phyloP scores from a whole-genome alignment of 2,113 vertebrate genomes.

The Bambusicola thoracicus region DNA sequence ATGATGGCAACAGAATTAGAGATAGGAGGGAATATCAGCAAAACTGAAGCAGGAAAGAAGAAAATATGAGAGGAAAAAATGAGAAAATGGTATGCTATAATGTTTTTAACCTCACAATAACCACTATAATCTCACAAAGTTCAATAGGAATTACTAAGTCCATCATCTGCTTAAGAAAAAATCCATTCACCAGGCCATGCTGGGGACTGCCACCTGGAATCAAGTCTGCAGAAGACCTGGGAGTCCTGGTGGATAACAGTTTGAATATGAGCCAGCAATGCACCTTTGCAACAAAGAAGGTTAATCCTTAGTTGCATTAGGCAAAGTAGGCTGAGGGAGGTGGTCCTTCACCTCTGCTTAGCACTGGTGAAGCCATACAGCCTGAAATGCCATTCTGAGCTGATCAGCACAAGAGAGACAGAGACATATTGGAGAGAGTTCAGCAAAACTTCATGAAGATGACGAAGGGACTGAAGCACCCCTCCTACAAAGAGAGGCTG shows the following conservation, averaged over 20 bases:
- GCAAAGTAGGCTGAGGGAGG: neutral
- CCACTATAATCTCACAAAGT: neutral
- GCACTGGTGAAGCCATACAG: neutral
- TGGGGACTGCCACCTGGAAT: neutral
- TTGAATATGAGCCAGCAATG: neutral
- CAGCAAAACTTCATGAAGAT: neutral
- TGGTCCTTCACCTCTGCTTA: neutral
- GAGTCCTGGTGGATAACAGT: neutral
- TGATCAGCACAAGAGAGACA: neutral
- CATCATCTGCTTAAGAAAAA: neutral
- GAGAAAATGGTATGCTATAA: neutral
- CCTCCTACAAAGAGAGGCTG: neutral
- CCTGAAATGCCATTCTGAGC: neutral
- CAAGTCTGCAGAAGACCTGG: neutral
- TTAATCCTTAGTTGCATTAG: neutral
- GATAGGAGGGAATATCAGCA: neutral
- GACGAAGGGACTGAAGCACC: neutral
- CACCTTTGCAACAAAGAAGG: neutral
- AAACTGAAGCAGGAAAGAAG: neutral
- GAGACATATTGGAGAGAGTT: neutral
- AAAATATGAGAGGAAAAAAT: accelerated
- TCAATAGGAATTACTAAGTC: neutral
- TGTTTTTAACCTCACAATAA: neutral
- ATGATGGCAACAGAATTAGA: neutral
- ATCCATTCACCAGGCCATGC: neutral